Conservation (phyloP, 2,888 invertebrate species). For the Aphodius granarius region DNA sequence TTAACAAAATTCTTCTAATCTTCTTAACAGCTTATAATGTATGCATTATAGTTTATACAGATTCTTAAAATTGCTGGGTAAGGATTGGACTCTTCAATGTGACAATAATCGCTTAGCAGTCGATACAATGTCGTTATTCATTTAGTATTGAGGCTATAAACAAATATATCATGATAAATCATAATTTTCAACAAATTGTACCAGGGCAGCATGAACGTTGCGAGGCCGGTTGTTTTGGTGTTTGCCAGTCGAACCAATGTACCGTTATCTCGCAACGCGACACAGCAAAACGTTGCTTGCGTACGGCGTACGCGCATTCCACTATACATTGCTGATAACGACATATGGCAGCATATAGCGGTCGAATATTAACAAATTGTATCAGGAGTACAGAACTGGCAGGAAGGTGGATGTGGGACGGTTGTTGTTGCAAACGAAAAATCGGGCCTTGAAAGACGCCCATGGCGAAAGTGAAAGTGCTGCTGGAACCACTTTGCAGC, state of each 20-base stretch:
- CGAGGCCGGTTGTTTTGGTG: background rate
- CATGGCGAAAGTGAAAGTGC: background rate
- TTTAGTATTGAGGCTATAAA: background rate
- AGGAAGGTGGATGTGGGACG: slow-evolving; percentile 2
- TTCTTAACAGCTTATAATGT: too few species aligned
- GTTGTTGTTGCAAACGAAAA: slow-evolving; percentile 8
- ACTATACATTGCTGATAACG: background rate
- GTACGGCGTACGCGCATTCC: background rate
- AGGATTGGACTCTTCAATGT: too few species aligned
- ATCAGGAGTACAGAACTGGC: background rate
- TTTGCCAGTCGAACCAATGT: background rate
- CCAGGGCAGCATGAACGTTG: slow-evolving; percentile 3
- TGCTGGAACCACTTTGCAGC: background rate
- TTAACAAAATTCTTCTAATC: too few species aligned
- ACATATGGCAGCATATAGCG: background rate
- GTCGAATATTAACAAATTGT: slow-evolving; percentile 11
- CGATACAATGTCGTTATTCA: background rate
- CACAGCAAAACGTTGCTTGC: background rate
- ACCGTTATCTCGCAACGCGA: background rate
- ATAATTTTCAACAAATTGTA: slow-evolving; percentile 9
- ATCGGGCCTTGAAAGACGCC: background rate
- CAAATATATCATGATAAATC: slow-evolving; percentile 1
- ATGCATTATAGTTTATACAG: too few species aligned
- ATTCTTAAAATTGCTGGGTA: too few species aligned
- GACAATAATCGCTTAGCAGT: background rate